A percentile compares a stretch with the other conserved stretches of the same genome.
phyloP scores from a whole-genome alignment of 64 coral and sea anemone species.

The Montipora cactus region DNA sequence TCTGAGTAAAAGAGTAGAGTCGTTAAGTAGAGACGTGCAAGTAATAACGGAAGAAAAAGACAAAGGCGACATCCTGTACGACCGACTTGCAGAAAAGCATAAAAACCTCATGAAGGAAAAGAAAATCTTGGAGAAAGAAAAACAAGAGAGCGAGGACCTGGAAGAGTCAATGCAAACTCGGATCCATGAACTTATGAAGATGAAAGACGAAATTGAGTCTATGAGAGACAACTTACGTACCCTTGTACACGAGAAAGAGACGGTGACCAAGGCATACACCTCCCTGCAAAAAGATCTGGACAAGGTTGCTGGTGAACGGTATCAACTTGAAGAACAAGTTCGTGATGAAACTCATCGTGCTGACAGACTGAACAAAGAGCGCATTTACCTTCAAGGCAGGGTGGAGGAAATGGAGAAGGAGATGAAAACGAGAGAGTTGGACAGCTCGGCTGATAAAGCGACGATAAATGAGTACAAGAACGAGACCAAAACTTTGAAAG shows the following conservation, averaged over 20 bases:
- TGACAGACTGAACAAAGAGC: constrained; percentile 14
- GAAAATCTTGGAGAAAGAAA: constrained; percentile 19
- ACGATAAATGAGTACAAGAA: neutral
- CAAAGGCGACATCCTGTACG: constrained; percentile 13
- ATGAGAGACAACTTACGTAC: constrained; percentile 8
- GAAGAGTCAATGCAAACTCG: constrained; percentile 30
- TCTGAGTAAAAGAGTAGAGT: neutral
- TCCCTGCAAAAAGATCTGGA: neutral
- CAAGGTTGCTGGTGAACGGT: neutral
- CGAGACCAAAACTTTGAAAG: constrained; percentile 31
- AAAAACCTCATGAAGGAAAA: constrained; percentile 25
- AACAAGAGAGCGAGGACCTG: neutral
- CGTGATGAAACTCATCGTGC: constrained; percentile 15
- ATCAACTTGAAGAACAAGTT: neutral
- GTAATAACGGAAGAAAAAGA: constrained; percentile 22
- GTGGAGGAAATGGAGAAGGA: constrained; percentile 27
- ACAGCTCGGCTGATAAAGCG: constrained; percentile 7
- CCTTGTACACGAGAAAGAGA: constrained; percentile 6
- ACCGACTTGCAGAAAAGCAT: constrained; percentile 21
- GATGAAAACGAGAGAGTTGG: neutral
- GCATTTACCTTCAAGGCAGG: neutral
- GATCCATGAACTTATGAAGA: neutral
- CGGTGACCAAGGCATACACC: neutral
- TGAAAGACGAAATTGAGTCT: constrained; percentile 42
- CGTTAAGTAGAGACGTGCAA: neutral